phyloP scores from a whole-genome alignment of 2,113 vertebrate species.

The Lamprotornis superbus region DNA sequence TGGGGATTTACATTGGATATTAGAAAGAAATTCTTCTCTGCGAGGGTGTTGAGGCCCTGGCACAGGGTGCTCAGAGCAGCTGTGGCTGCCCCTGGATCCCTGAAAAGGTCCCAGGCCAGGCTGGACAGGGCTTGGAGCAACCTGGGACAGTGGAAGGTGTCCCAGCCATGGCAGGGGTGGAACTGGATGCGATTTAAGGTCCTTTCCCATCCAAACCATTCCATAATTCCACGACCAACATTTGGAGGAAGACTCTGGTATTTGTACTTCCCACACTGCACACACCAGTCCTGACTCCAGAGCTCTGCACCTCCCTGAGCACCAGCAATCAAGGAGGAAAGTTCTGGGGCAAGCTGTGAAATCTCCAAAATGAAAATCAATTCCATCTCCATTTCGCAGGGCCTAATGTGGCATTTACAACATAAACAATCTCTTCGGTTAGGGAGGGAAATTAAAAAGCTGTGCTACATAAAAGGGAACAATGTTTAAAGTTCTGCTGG shows the following conservation, averaged over 20 bases:
- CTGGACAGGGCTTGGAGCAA: fast-evolving
- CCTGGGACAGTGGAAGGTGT: not conserved
- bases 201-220: not conserved
- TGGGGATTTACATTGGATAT: not conserved
- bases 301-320: constrained; percentile 39
- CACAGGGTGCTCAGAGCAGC: not conserved
- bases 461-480: constrained; percentile 73
- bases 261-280: constrained; percentile 2
- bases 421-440: constrained; percentile 75
- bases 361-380: constrained; percentile 81
- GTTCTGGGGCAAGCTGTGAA: constrained; percentile 80
- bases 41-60: fast-evolving
- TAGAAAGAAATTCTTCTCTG: not conserved
- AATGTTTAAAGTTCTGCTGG: constrained; percentile 78
- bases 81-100: not conserved
- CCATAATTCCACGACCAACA: not conserved
- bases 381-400: constrained; percentile 76
- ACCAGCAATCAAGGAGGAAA: constrained; percentile 69
- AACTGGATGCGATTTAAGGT: not conserved
- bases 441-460: constrained; percentile 79
- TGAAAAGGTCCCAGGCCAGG: fast-evolving
- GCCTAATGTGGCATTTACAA: constrained; percentile 80
- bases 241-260: not conserved
- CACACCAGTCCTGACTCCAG: not conserved
- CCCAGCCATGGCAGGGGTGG: not conserved